Evolutionary conservation across 1,140 invertebrate species (phyloP).

Genomic region (Panagrolaimus sp.): DNA sequence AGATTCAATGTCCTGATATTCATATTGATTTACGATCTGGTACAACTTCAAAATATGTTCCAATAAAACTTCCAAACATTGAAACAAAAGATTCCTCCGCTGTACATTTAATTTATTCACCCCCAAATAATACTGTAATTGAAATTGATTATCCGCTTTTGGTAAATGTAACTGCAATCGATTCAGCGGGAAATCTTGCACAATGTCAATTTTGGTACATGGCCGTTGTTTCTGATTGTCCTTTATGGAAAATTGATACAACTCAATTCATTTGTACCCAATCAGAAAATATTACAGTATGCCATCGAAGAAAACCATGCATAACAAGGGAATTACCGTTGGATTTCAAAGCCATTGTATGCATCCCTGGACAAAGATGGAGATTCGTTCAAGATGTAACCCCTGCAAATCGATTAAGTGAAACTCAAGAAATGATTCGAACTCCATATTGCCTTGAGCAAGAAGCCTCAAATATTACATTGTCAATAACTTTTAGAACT

Average conservation of each 20-base stretch:
- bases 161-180: slow-evolving; percentile 27
- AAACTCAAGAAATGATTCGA: slow-evolving; percentile 12
- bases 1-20: background rate
- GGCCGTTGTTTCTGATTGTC: slow-evolving; percentile 22
- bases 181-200: slow-evolving; percentile 24
- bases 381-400: slow-evolving; percentile 20
- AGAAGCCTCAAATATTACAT: slow-evolving; percentile 24
- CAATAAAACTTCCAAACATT: background rate
- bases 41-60: background rate
- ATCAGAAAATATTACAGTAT: slow-evolving; percentile 25
- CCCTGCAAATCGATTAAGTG: slow-evolving; percentile 24
- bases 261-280: slow-evolving; percentile 18
- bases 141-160: slow-evolving; percentile 25
- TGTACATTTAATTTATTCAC: slow-evolving; percentile 18
- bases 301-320: slow-evolving; percentile 22
- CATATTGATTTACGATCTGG: background rate
- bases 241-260: slow-evolving; percentile 26
- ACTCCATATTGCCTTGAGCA: slow-evolving; percentile 28
- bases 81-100: background rate
- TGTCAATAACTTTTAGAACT: slow-evolving; percentile 17
- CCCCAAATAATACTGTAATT: slow-evolving; percentile 24
- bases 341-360: slow-evolving; percentile 28
- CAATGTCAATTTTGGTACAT: slow-evolving; percentile 35
- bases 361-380: slow-evolving; percentile 31
- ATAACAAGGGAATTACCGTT: slow-evolving; percentile 25